These are phyloP conservation scores for Cephonodes hylas DNA, from an alignment of 2,888 invertebrate genomes.

Conservation along the genomic window DNA sequence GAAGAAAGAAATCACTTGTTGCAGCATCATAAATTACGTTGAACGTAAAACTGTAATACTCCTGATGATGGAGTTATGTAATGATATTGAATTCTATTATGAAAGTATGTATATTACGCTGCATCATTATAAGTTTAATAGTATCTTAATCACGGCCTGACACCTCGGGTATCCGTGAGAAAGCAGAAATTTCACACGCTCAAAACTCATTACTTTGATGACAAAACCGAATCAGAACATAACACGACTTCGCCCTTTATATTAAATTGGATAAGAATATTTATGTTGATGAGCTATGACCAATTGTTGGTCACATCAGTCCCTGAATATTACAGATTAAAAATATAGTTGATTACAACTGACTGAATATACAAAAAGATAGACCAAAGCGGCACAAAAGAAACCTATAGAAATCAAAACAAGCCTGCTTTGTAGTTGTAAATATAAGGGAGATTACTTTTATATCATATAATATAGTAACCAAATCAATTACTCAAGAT, in stretches of 20 bases:
- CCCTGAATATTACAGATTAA: not conserved
- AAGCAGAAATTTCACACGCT: conserved; percentile 3
- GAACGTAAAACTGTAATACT: not conserved
- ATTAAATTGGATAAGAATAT: not conserved
- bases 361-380: no score
- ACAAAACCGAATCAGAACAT: not conserved
- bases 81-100: not conserved
- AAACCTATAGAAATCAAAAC: no score
- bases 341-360: not conserved
- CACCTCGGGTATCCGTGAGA: not conserved
- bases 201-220: not conserved
- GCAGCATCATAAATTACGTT: no score
- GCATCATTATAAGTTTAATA: not conserved
- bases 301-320: not conserved
- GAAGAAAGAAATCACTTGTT: no score
- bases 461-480: no score
- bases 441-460: no score
- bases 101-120: not conserved
- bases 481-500: no score
- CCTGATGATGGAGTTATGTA: not conserved
- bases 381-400: no score
- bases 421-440: no score
- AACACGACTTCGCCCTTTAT: not conserved
- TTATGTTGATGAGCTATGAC: not conserved
- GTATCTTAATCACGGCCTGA: not conserved